phyloP scores from a whole-genome alignment of 1,140 invertebrate species.

The Drosophila nasuta region DNA sequence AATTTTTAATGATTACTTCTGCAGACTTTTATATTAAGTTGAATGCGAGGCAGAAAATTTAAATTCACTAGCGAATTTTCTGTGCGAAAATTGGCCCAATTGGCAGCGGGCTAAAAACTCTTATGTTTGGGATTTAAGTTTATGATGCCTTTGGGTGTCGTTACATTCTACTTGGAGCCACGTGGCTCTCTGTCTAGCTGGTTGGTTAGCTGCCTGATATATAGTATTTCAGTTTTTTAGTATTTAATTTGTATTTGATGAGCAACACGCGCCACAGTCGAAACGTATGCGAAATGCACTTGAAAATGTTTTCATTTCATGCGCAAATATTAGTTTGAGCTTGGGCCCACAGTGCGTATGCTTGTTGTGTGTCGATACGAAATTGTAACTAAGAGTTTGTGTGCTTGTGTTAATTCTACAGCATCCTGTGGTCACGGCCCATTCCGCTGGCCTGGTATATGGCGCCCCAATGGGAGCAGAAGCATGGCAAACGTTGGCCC shows the following conservation, averaged over 20 bases:
- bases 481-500: conserved; percentile 92
- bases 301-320: background rate
- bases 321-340: conserved; percentile 1
- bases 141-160: conserved; percentile 73
- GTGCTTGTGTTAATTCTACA: conserved; percentile 78
- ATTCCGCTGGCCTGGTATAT: conserved; percentile 98
- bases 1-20: conserved; percentile 6
- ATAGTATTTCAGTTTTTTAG: conserved; percentile 27
- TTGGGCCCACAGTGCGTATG: conserved; percentile 25
- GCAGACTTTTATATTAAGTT: conserved; percentile 4
- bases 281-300: background rate
- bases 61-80: conserved; percentile 9
- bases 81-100: conserved; percentile 28
- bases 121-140: conserved; percentile 59
- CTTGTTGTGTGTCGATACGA: conserved; percentile 1
- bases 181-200: conserved; percentile 2
- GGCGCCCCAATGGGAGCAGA: conserved; percentile 92
- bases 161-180: conserved; percentile 43
- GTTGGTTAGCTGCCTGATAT: background rate
- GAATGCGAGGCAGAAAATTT: background rate
- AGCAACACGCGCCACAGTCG: conserved; percentile 17
- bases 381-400: conserved; percentile 16
- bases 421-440: conserved; percentile 94
- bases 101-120: conserved; percentile 40
- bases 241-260: conserved; percentile 50